These are phyloP conservation scores for Choreutis nemorana DNA, from an alignment of 2,888 invertebrate species.

Conservation along the genomic window DNA sequence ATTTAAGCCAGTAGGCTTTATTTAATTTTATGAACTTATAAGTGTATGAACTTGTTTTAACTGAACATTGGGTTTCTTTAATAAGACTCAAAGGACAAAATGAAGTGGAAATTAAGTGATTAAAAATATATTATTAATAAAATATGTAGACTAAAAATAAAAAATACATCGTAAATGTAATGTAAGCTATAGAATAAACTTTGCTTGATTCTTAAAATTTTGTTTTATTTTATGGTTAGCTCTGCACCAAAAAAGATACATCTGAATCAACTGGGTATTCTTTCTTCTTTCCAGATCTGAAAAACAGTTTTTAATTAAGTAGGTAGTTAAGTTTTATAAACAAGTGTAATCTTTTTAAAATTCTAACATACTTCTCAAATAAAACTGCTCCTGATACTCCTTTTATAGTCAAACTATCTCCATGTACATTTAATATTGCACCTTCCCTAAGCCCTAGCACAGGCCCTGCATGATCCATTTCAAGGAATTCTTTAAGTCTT, in stretches of 20 bases:
- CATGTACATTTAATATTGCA: conserved; percentile 68
- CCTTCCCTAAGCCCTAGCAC: conserved; percentile 81
- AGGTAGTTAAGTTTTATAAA: too few species aligned
- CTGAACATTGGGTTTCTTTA: too few species aligned
- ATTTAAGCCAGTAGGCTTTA: conserved; percentile 4
- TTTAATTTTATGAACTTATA: conserved; percentile 1
- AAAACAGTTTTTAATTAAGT: too few species aligned
- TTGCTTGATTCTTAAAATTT: neutral
- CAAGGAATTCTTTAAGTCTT: conserved; percentile 73
- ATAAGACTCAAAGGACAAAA: too few species aligned
- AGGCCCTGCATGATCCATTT: conserved; percentile 61
- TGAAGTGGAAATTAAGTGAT: neutral
- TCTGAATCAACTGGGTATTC: conserved; percentile 66
- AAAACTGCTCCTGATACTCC: conserved; percentile 71
- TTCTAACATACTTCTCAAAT: conserved; percentile 72
- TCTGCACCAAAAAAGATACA: conserved; percentile 65
- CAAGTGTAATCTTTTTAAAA: too few species aligned
- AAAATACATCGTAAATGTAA: neutral
- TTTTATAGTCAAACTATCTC: conserved; percentile 64
- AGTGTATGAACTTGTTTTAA: neutral
- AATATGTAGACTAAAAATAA: neutral
- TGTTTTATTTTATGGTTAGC: neutral
- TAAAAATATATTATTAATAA: neutral
- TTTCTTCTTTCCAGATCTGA: conserved; percentile 55
- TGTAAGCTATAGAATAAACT: neutral